Evolutionary conservation across 2,113 vertebrate genomes (phyloP).

Genomic region (Peromyscus leucopus): DNA sequence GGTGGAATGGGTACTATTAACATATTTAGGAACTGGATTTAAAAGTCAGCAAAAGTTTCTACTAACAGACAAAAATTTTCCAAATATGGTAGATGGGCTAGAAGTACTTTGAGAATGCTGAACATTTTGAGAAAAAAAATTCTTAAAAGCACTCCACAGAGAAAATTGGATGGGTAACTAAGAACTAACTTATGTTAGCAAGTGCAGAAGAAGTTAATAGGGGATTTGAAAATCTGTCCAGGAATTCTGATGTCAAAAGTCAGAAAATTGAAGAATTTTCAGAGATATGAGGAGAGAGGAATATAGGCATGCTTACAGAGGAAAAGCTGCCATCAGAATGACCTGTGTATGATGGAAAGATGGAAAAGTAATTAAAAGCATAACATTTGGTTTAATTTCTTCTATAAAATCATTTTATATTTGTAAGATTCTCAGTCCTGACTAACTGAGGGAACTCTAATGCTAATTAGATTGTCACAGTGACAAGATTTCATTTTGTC

Average conservation of each 20-base stretch:
- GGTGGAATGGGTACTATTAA: not conserved
- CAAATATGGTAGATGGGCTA: not conserved
- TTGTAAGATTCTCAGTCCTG: slow-evolving; percentile 65
- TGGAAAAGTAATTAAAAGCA: slow-evolving; percentile 58
- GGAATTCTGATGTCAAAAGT: slow-evolving; percentile 63
- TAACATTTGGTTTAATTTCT: slow-evolving; percentile 58
- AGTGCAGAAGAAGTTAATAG: slow-evolving; percentile 18
- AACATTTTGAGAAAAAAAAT: slow-evolving; percentile 51
- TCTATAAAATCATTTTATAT: slow-evolving; percentile 68
- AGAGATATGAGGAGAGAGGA: slow-evolving; percentile 18
- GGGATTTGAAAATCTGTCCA: slow-evolving; percentile 51
- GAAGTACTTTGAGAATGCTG: slow-evolving; percentile 12
- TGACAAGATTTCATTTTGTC: slow-evolving; percentile 76
- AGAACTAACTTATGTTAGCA: slow-evolving; percentile 24
- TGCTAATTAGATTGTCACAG: slow-evolving; percentile 78
- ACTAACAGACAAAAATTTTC: slow-evolving; percentile 51
- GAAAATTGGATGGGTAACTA: slow-evolving; percentile 60
- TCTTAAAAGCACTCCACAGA: slow-evolving; percentile 51
- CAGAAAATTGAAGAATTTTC: slow-evolving; percentile 66
- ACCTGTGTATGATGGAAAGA: not conserved
- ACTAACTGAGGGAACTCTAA: slow-evolving; percentile 72
- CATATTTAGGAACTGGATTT: not conserved
- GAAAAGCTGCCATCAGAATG: not conserved
- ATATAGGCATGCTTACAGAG: slow-evolving; percentile 7
- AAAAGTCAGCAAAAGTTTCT: not conserved